Evolutionary conservation across 2,888 invertebrate species (phyloP), one percentile per base, ranked within the genome.

Genomic region (Caenorhabditis wallacei): DNA sequence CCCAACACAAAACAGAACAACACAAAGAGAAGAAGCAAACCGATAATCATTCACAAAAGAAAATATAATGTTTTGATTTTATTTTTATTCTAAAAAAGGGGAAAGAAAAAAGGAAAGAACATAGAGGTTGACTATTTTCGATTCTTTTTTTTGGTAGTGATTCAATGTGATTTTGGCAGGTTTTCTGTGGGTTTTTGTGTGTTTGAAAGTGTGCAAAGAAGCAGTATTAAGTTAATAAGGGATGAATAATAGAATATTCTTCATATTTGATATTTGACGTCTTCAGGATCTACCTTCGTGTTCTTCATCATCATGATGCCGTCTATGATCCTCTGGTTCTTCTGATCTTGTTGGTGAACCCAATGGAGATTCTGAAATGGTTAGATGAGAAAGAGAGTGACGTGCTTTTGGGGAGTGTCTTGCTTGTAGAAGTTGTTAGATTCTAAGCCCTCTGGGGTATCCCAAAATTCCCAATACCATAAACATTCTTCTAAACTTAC

Each of bases 311-410:
- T n/a, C 24, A 20, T 46, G 40, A 40, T 56, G 74, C 10, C 20
- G 51, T 5, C 46, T 48, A 37, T 30, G 64, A 26, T 72, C 72
- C 18, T 72, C 72, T 11, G 51, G 61, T 26, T 72, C 72, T 26
- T 64, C 74, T 26, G 63, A 70, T n/a, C 35, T 13, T 70, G 30
- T 56, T 20, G 70, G 57, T 16, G 46, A 46, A 22, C 43, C 57
- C 48, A 35, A 22, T 56, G 70, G 61, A 54, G 74, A 76, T 59
- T 76, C 75, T 76, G 75, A 76, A 76, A 76, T 35, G 71, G 59
- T 59, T 59, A 61, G 59, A 59, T 5, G 30, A 20, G 24, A 22
- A 10, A 40, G 61, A 54, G 63, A 53, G 24, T 48, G n/a, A 54
- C 40, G 24, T 69, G 69, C 56, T 56, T 37, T 51, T 35, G 26